These are phyloP conservation scores for Cirrhinus mrigala DNA, from an alignment of 2,797 vertebrate genomes.

Conservation along the genomic window DNA sequence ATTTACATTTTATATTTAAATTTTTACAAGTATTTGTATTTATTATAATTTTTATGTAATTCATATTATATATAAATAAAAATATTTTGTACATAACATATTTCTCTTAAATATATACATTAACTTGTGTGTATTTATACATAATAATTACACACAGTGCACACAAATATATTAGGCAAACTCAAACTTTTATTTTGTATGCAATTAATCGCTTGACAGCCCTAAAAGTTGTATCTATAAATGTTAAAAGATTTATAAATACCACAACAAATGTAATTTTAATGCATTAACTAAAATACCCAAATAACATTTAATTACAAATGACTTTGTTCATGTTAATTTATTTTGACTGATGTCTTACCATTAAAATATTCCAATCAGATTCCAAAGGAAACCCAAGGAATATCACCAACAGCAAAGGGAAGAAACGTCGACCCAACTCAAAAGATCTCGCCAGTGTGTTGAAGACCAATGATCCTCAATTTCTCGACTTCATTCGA, in stretches of 20 bases:
- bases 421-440: slow-evolving; percentile 86
- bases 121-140: no score
- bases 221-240: background rate
- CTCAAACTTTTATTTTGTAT: no score
- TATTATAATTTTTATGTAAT: no score
- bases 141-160: no score
- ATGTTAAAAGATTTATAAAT: background rate
- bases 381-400: slow-evolving; percentile 93
- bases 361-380: slow-evolving; percentile 66
- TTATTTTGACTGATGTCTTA: slow-evolving; percentile 47
- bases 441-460: slow-evolving; percentile 86
- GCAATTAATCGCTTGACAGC: no score
- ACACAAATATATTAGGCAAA: no score
- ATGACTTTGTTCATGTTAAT: background rate
- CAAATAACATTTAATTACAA: background rate
- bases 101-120: no score
- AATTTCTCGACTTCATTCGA: slow-evolving; percentile 91
- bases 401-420: slow-evolving; percentile 88
- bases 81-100: no score
- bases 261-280: background rate
- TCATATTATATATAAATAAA: no score
- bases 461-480: slow-evolving; percentile 85
- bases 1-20: no score
- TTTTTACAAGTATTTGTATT: no score
- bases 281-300: background rate